Evolutionary conservation across 2,888 invertebrate genomes (phyloP), one percentile per base, ranked within the genome.

Genomic region (Alviniconcha strummeri): DNA sequence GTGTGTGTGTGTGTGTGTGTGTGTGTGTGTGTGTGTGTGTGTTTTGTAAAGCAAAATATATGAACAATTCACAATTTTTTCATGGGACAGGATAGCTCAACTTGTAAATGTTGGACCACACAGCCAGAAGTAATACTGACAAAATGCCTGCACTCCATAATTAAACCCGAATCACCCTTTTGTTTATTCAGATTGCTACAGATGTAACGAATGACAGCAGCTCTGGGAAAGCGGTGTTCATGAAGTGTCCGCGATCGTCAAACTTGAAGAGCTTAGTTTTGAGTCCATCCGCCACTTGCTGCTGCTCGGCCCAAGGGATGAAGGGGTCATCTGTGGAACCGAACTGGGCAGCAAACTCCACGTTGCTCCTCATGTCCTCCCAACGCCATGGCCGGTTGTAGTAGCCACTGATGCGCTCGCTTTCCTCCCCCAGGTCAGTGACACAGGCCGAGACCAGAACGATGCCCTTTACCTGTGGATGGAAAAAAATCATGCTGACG

Each of bases 321-420:
- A 92, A 91, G 2, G 91, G 92, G 78, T 92, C 92, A 82, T 91
- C 92, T 9, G 88, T 90, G 7, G 92, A 92, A 1, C 91, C 92
- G 87, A 91, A 92, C 88, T 92, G 92, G 5, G 90, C 88, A 60
- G 91, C 84, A 83, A 90, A 89, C 6, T 87, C 83, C 9, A 88
- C 79, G 81, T 93, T 92, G 8, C 81, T 78, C 74, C 86, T 88
- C 0, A 92, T 92, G 54, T 85, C 86, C 15, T 88, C 86, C 92
- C 92, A 92, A 36, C 89, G 85, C 93, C 93, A 93, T 0, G 92
- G 92, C 52, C 91, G 84, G 84, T 88, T 89, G 86, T 91, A 93
- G 83, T 93, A 93, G 0, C 92, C 92, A 85, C 92, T 91, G 15
- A 86, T 88, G 55, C 87, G 79, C 85, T 93, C 93, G 67, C 86